Evolutionary conservation across 2,888 invertebrate genomes (phyloP), one percentile per base, ranked within the genome.

Genomic region (Xanthorhoe spadicearia): DNA sequence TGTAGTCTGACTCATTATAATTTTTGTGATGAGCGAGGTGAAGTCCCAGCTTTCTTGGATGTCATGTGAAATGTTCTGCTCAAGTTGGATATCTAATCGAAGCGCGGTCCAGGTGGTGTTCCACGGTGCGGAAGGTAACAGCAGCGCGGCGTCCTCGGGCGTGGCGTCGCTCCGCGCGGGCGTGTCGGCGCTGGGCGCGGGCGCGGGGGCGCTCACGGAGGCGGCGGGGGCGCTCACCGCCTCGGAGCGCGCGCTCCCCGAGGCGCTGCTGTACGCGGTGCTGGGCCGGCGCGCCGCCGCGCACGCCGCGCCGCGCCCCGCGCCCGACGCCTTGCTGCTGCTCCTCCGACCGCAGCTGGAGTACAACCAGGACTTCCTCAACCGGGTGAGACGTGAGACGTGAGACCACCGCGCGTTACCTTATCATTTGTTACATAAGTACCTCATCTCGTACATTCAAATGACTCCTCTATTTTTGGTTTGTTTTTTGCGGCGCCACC

Each of bases 331-430:
- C 77, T 89, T 98, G 8, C 87, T 97, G 66, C 89, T 98, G 70
- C 86, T 97, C 72, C 93, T 94, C 49, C 94, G 95, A 71, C 94
- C 95, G 52, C 94, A 95, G 74, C 94, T 96, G 80, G 95, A 96
- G 77, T 94, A 97, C 74, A 95, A 95, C 77, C 90, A 95, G 54
- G 98, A 98, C 83, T 98, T 98, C 90, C 94, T 99, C 53, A 99
- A 99, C 83, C 94, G 99, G 80, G 97, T 96, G 79, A 83, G 93
- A 4, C 32, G n/a, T n/a, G n/a, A n/a, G n/a, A n/a, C n/a, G n/a
- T n/a, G n/a, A n/a, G n/a, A n/a, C n/a, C n/a, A n/a, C n/a, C n/a
- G n/a, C n/a, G n/a, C n/a, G n/a, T n/a, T n/a, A n/a, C n/a, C n/a
- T n/a, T n/a, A n/a, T n/a, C n/a, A n/a, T n/a, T n/a, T n/a, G n/a